These are phyloP conservation scores for Drosophila sp. DNA, from an alignment of 1,140 invertebrate genomes.

Conservation along the genomic window DNA sequence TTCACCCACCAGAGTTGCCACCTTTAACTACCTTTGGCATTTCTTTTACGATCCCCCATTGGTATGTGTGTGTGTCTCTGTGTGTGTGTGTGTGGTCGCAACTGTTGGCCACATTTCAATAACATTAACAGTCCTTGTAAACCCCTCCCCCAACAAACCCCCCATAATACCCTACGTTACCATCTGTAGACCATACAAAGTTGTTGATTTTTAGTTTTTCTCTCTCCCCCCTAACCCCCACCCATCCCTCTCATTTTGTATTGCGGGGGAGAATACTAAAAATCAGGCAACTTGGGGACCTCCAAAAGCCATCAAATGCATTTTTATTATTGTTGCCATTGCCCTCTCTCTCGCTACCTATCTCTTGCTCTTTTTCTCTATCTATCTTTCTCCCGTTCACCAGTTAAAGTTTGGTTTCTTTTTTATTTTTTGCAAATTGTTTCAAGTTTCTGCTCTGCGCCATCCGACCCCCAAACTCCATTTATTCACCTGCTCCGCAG, in stretches of 20 bases:
- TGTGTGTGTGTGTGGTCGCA: constrained; percentile 20
- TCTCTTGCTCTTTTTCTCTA: neutral
- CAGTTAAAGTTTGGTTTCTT: constrained; percentile 52
- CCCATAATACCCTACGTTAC: neutral
- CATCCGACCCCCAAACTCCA: neutral
- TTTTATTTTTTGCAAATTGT: neutral
- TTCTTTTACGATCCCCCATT: constrained; percentile 73
- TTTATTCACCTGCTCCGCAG: neutral
- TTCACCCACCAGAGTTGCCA: constrained; percentile 26
- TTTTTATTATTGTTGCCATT: constrained; percentile 27
- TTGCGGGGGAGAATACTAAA: constrained; percentile 33
- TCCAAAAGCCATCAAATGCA: constrained; percentile 54
- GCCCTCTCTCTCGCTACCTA: too few species aligned
- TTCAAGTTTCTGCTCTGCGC: neutral
- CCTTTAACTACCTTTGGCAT: constrained; percentile 64
- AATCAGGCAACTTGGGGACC: constrained; percentile 45
- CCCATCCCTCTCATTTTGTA: neutral
- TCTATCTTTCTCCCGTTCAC: neutral
- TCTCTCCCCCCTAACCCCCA: neutral
- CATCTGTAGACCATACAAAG: constrained; percentile 37
- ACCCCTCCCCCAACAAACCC: too few species aligned
- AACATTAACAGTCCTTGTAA: constrained; percentile 60
- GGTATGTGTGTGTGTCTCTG: constrained; percentile 1
- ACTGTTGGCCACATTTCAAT: constrained; percentile 67
- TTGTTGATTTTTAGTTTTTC: constrained; percentile 37